Conservation (phyloP, 1,140 invertebrate genomes). For the Ladona fulva region DNA sequence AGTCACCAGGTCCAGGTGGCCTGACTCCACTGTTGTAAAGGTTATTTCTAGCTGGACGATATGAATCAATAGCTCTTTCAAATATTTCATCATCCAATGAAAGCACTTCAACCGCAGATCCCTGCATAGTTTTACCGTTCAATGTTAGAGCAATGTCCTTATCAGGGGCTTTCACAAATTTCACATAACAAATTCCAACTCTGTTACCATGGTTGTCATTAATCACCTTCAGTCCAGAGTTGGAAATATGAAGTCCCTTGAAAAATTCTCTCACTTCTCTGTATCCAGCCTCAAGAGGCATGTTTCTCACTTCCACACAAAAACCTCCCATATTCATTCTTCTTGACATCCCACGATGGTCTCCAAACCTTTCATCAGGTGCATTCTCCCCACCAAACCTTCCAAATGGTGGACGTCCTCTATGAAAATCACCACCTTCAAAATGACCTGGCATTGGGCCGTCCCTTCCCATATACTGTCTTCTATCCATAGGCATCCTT, state of each 20-base stretch:
- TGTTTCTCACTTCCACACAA: conserved; percentile 61
- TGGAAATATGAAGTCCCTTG: conserved; percentile 62
- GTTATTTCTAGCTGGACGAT: conserved; percentile 33
- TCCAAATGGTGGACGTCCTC: background rate
- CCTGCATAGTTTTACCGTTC: conserved; percentile 47
- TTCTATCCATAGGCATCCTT: background rate
- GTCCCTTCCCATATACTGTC: conserved; percentile 6
- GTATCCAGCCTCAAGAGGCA: conserved; percentile 57
- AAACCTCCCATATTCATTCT: conserved; percentile 30
- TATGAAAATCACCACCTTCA: conserved; percentile 7
- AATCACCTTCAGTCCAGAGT: conserved; percentile 75
- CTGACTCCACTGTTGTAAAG: conserved; percentile 29
- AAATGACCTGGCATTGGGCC: conserved; percentile 9
- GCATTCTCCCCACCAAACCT: conserved; percentile 12
- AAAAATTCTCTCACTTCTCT: conserved; percentile 74
- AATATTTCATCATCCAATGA: conserved; percentile 52
- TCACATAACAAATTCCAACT: conserved; percentile 69
- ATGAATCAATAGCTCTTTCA: conserved; percentile 54
- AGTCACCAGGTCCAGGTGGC: conserved; percentile 35
- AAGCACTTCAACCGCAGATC: conserved; percentile 50
- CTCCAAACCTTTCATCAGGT: background rate
- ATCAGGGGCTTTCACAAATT: conserved; percentile 47
- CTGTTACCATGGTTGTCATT: conserved; percentile 68
- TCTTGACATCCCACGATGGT: background rate
- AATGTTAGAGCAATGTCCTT: conserved; percentile 57